phyloP scores from a whole-genome alignment of 2,797 vertebrate species.

The Sarcophilus harrisii region DNA sequence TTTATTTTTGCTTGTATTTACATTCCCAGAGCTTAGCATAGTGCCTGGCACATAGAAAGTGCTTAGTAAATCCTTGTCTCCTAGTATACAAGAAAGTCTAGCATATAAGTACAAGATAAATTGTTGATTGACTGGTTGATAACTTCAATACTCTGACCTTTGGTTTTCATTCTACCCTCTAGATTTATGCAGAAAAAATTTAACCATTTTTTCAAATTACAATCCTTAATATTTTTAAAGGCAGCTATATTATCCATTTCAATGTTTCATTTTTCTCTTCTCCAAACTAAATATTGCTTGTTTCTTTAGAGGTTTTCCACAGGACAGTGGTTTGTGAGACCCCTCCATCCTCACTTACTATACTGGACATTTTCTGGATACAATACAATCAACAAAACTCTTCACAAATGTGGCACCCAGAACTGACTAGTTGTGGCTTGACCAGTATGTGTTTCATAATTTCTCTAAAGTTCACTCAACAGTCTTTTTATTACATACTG shows the following conservation, averaged over 20 bases:
- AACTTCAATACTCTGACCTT: neutral
- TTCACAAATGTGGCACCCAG: neutral
- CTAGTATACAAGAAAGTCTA: too few species aligned
- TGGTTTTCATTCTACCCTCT: neutral
- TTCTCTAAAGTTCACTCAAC: neutral
- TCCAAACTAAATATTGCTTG: neutral
- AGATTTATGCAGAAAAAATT: neutral
- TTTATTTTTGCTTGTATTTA: too few species aligned
- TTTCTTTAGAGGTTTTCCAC: neutral
- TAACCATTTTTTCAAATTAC: neutral
- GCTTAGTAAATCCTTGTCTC: too few species aligned
- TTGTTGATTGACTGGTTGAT: neutral
- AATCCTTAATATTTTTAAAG: neutral
- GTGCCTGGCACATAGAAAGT: neutral
- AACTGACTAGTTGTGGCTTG: neutral
- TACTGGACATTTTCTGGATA: neutral
- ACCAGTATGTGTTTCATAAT: neutral
- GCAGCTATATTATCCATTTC: neutral
- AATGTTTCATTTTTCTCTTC: neutral
- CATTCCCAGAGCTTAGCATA: neutral
- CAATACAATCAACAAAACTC: neutral
- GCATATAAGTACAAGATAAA: neutral
- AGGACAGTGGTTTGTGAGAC: neutral
- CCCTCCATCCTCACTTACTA: neutral
- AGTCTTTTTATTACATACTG: neutral